Base-by-base conservation (phyloP, 2,797 vertebrate species). In the Neopelma chrysocephalum region DNA sequence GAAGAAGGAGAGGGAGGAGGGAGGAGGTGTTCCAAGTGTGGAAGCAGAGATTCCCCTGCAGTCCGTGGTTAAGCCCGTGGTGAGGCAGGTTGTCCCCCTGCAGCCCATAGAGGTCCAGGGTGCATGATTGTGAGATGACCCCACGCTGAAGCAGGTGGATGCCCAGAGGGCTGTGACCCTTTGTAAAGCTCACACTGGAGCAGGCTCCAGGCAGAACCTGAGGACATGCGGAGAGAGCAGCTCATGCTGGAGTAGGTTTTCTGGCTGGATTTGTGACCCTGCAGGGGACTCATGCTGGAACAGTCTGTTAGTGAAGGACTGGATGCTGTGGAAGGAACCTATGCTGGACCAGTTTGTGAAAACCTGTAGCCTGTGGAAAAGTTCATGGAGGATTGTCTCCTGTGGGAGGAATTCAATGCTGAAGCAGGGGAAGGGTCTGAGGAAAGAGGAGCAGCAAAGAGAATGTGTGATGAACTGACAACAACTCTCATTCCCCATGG, bases 51-150 rank as follows among this genome's bases (percentile, higher is more conserved):
- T 40, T 31, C 1, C 22, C 32, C 32, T 43, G 42, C 9, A 75
- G 27, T 11, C 9, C 0, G 0, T 36, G 34, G 32, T 76, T 15
- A 40, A 69, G 36, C 54, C 27, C 1, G 0, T 20, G 22, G 22
- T 32, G 27, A 62, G 32, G 36, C 8, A 62, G 16, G 11, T 11
- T 50, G 22, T 69, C 27, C 18, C 23, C 7, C 10, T 38, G 19
- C 12, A 62, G 56, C 27, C 19, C 16, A 3, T 29, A 27, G 69
- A 38, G 27, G 19, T 29, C 34, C 43, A 56, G 19, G 42, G 22
- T 4, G 12, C 22, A 62, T 42, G 26, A 14, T 6, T 61, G 38
- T 61, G 12, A 27, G 7, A 82, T 15, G 22, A 61, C 7, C 27
- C 34, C 34, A 27, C 12, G 9, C 26, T 56, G 32, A 18, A 61